phyloP scores from a whole-genome alignment of 2,888 invertebrate genomes.

The Altica lythri region DNA sequence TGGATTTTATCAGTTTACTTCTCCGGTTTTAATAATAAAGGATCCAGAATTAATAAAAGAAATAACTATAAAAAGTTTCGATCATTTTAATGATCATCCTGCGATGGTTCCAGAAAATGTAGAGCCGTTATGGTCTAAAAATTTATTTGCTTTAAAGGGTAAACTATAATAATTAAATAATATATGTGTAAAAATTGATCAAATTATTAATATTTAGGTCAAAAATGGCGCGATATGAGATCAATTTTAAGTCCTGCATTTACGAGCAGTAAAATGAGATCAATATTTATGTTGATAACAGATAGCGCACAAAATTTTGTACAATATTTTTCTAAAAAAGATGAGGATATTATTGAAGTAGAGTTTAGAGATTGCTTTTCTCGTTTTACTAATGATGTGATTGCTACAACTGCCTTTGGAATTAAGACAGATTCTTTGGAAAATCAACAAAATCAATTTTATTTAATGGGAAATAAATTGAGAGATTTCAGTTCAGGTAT shows the following conservation, averaged over 20 bases:
- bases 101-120: not conserved
- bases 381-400: slow-evolving; percentile 58
- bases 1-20: not conserved
- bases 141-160: not conserved
- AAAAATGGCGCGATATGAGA: slow-evolving; percentile 54
- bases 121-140: not conserved
- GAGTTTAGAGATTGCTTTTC: slow-evolving; percentile 57
- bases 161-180: too few relatives aligned
- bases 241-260: slow-evolving; percentile 54
- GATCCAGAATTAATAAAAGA: not conserved
- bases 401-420: slow-evolving; percentile 55
- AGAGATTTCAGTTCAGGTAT: too few relatives aligned
- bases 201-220: slow-evolving; percentile 11
- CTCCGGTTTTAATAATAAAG: not conserved
- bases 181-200: not conserved
- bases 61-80: not conserved
- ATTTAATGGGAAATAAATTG: slow-evolving; percentile 58
- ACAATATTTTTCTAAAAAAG: slow-evolving; percentile 23
- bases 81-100: not conserved
- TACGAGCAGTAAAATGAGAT: slow-evolving; percentile 49
- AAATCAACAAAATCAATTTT: slow-evolving; percentile 62
- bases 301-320: slow-evolving; percentile 21
- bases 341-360: slow-evolving; percentile 44
- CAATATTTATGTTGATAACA: slow-evolving; percentile 38
- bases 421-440: slow-evolving; percentile 59